Evolutionary conservation across 2,797 vertebrate genomes (phyloP), one percentile per base, ranked within the genome.

Genomic region (Halcyon smyrnensis): DNA sequence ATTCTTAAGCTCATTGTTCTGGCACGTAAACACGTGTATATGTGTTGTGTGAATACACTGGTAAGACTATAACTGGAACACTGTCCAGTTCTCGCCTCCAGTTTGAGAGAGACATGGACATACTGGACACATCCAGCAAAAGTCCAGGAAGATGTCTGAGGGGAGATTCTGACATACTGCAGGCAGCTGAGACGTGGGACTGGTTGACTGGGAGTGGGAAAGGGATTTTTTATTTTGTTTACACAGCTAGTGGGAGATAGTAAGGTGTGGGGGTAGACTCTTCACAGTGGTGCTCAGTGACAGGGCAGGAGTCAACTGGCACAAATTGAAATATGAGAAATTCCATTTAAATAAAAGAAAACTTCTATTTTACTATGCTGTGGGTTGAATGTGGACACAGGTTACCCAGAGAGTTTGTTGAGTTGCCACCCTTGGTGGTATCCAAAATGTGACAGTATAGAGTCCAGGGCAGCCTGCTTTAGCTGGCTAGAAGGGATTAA

Each of bases 321-420:
- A 51, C 43, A 50, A 56, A 77, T 0, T 41, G 48, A 8, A 86
- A 48, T 37, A 21, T 0, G 9, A 13, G 9, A 69, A 62, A 65
- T 57, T 37, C 15, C 13, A 57, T 20, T 62, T 39, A 20, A 78
- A 36, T 11, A 39, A 68, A 64, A 20, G 1, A 54, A 70, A 48
- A 4, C 39, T 0, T 15, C 19, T 13, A 28, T 37, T 63, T 3
- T 53, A 14, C 1, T 64, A 3, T 70, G 21, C 10, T n/a, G 11
- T 7, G 9, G 2, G 7, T 39, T n/a, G 11, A 30, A 21, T 25
- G 11, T 27, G n/a, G 21, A 23, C 59, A 69, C 7, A 48, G 4
- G n/a, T 39, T 64, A 25, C 17, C 23, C 51, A 20, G 19, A 65
- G 32, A 37, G 5, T 18, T 8, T 51, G 24, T 8, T 51, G 24